Percentiles rank a stretch among this genome's conserved stretches.
Conservation (phyloP, 2,797 vertebrate genomes). For the Mycteria americana region DNA sequence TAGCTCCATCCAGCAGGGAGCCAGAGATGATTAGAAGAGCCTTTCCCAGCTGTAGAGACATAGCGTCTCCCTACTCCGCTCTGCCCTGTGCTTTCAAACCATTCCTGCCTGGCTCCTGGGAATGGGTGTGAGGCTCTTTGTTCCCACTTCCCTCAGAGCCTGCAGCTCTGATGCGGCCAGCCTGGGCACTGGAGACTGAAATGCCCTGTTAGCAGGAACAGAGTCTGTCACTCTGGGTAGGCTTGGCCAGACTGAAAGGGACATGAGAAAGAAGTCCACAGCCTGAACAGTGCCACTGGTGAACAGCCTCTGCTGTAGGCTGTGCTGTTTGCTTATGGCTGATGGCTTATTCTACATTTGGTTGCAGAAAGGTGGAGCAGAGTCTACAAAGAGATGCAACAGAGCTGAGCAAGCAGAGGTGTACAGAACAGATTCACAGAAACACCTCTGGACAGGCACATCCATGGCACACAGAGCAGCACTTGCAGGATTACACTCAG, state of each 20-base stretch:
- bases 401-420: neutral
- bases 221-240: neutral
- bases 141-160: neutral
- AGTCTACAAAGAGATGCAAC: neutral
- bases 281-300: neutral
- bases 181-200: neutral
- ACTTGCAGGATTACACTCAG: neutral
- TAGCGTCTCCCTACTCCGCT: neutral
- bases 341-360: neutral
- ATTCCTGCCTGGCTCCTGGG: neutral
- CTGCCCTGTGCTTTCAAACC: neutral
- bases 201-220: neutral
- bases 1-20: conserved; percentile 15
- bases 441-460: neutral
- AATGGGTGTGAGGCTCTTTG: neutral
- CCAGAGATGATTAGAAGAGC: neutral
- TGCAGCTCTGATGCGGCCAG: neutral
- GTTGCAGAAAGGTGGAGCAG: neutral
- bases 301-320: neutral
- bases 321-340: neutral
- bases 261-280: neutral
- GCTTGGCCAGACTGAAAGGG: neutral
- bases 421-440: neutral
- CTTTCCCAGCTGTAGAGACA: neutral
- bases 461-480: neutral